Base-by-base conservation (phyloP, 2,797 vertebrate species). In the Tokudaia muenninki region DNA sequence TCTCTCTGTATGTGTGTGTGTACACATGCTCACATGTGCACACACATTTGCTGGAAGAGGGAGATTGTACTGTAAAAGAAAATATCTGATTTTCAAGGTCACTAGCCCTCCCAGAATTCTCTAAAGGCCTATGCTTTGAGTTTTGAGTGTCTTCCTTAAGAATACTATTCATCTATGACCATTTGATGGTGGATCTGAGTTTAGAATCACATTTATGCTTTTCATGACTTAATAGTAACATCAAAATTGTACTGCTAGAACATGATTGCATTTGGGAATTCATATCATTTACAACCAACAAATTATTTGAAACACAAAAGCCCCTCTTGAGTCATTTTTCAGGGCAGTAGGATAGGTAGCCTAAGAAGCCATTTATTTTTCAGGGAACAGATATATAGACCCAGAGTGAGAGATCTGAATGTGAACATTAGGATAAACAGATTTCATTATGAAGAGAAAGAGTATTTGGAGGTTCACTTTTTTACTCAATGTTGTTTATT, bases 291-390 rank as follows among this genome's bases (percentile, higher is more conserved):
- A 94, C 44, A 92, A 92, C 80, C 21, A 77, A 92, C 7, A 50
- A 79, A 84, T 50, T 59, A 98, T 95, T 10, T 77, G 89, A 96
- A 96, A 79, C 29, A 84, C 52, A 96, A 95, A 96, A 96, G 41
- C 19, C 72, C 65, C 79, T 87, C 50, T 37, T 94, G 79, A 16
- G 72, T 26, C 74, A 26, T 63, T 97, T 94, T 84, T 92, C 87
- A 92, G 72, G 31, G 59, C 24, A 77, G 14, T 41, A 0, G 19
- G 75, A 92, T 3, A 84, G 44, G 75, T 96, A 65, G 19, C 37
- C 63, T 14, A 37, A 55, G 84, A 75, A 92, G 37, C 79, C 92
- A 41, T 77, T 13, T 14, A 70, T 78, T 93, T 86, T 92, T 31
- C 3, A 82, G 63, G 74, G 52, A 83, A 70, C 11, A 92, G 47